Evolutionary conservation across 2,888 invertebrate species (phyloP).

Genomic region (Nasonovia ribisnigri): DNA sequence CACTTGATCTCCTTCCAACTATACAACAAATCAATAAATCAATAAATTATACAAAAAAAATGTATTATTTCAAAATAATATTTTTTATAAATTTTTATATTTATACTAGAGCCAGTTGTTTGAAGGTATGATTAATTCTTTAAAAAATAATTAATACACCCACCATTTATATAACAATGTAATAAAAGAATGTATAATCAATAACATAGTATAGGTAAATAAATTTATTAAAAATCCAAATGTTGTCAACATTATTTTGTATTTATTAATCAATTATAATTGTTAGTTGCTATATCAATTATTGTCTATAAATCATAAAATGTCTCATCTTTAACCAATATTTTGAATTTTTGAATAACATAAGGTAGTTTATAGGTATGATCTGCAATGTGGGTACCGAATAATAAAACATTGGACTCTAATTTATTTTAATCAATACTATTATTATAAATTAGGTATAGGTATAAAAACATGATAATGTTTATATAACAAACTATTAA

Average conservation of each 20-base stretch:
- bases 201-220: neutral
- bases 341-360: neutral
- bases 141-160: neutral
- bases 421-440: neutral
- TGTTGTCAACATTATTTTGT: neutral
- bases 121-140: neutral
- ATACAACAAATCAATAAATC: slow-evolving; percentile 54
- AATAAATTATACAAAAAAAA: slow-evolving; percentile 39
- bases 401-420: neutral
- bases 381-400: neutral
- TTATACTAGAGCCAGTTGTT: neutral
- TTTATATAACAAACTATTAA: neutral
- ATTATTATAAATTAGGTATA: neutral
- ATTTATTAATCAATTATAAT: neutral
- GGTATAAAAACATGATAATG: neutral
- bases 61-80: neutral
- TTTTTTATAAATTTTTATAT: neutral
- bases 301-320: neutral
- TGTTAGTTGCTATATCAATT: neutral
- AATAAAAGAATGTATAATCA: neutral
- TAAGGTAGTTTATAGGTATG: neutral
- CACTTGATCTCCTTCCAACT: slow-evolving; percentile 86
- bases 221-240: neutral
- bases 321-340: neutral
- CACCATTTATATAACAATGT: neutral